A percentile compares a stretch with the other conserved stretches of the same genome.
Evolutionary conservation across 2,113 vertebrate genomes (phyloP).

Genomic region (Chloebia gouldiae): DNA sequence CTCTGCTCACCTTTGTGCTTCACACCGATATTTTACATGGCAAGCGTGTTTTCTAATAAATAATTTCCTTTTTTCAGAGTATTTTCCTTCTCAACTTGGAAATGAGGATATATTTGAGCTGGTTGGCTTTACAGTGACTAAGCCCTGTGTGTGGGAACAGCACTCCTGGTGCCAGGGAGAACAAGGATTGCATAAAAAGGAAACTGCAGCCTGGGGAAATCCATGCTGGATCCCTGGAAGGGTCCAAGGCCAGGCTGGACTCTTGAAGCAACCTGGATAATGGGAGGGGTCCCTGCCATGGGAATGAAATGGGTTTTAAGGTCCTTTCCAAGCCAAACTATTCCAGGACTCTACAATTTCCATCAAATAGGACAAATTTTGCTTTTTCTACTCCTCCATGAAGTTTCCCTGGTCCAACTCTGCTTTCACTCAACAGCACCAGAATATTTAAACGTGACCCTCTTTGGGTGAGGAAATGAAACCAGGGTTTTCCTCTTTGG

Average conservation of each 20-base stretch:
- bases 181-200: neutral
- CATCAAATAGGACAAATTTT: neutral
- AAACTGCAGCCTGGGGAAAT: neutral
- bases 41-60: slow-evolving; percentile 1
- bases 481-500: neutral
- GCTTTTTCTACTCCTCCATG: accelerated
- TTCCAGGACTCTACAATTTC: neutral
- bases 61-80: neutral
- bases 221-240: neutral
- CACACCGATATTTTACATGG: neutral
- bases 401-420: neutral
- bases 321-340: neutral
- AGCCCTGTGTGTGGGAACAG: neutral
- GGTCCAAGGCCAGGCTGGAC: neutral
- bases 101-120: neutral
- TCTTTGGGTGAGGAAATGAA: neutral
- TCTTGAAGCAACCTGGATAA: neutral
- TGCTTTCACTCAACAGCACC: neutral
- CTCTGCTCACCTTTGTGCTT: neutral
- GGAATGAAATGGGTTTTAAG: neutral
- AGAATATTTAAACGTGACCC: accelerated
- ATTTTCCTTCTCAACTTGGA: neutral
- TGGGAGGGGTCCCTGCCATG: neutral
- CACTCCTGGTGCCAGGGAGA: neutral
- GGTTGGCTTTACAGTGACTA: neutral